Percentiles rank a stretch among this genome's conserved stretches.
Conservation (phyloP, 2,888 invertebrate genomes). For the Tenodera sinensis region DNA sequence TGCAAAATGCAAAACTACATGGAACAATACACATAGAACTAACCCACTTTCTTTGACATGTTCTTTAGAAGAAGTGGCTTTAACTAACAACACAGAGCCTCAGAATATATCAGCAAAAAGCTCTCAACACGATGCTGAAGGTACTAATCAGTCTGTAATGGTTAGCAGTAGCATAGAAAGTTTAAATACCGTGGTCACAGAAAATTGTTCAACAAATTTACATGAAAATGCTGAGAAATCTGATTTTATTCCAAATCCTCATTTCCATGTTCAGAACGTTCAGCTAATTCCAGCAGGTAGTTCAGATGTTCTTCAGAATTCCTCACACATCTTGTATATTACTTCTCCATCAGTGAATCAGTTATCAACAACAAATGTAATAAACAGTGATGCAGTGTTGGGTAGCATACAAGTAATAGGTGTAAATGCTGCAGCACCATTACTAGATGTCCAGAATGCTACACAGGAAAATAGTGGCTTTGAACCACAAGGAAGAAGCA, state of each 20-base stretch:
- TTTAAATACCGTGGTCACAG: neutral
- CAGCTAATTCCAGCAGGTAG: neutral
- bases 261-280: neutral
- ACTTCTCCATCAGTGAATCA: neutral
- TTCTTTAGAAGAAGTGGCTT: neutral
- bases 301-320: conserved; percentile 36
- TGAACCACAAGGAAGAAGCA: neutral
- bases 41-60: neutral
- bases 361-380: neutral
- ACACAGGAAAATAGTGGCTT: neutral
- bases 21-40: neutral
- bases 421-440: neutral
- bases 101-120: neutral
- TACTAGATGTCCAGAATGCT: neutral
- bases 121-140: neutral
- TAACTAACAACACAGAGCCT: neutral
- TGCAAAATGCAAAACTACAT: neutral
- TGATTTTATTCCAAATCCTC: neutral
- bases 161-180: neutral
- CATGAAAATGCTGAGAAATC: neutral
- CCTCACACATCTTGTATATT: conserved; percentile 41
- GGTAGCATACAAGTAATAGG: neutral
- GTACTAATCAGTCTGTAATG: neutral
- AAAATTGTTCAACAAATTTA: neutral
- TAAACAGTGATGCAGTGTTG: neutral